Conservation (phyloP, 1,140 invertebrate species). For the Rhynchophorus ferrugineus region DNA sequence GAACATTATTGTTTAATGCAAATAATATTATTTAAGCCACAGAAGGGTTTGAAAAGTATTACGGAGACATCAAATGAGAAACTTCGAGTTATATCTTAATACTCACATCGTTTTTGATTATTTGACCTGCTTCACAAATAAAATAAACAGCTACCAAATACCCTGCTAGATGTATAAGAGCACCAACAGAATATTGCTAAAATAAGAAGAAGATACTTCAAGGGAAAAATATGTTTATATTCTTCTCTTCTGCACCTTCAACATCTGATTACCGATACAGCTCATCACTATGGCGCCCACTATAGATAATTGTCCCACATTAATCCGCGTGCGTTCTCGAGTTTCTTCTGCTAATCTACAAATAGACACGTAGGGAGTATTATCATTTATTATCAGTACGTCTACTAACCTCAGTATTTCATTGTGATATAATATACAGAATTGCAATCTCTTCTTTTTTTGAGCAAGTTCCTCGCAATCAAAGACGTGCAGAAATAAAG, state of each 20-base stretch:
- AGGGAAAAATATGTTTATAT: neutral
- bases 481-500: conserved; percentile 5
- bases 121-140: conserved; percentile 10
- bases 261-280: conserved; percentile 13
- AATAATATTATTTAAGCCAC: too few relatives aligned
- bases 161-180: conserved; percentile 6
- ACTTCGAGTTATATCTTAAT: too few relatives aligned
- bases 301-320: conserved; percentile 11
- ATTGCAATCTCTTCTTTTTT: neutral
- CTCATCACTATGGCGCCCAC: conserved; percentile 4
- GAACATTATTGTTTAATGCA: too few relatives aligned
- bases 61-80: too few relatives aligned
- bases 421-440: conserved; percentile 13
- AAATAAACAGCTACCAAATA: conserved; percentile 8
- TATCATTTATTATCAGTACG: neutral
- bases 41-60: too few relatives aligned
- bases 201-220: neutral
- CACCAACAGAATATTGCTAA: conserved; percentile 10
- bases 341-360: conserved; percentile 3
- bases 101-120: neutral
- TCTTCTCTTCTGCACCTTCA: conserved; percentile 2
- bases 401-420: conserved; percentile 4
- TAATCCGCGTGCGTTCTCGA: neutral
- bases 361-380: neutral
- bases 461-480: neutral